Conservation (phyloP, 2,113 vertebrate genomes). For the Poecilia latipinna region DNA sequence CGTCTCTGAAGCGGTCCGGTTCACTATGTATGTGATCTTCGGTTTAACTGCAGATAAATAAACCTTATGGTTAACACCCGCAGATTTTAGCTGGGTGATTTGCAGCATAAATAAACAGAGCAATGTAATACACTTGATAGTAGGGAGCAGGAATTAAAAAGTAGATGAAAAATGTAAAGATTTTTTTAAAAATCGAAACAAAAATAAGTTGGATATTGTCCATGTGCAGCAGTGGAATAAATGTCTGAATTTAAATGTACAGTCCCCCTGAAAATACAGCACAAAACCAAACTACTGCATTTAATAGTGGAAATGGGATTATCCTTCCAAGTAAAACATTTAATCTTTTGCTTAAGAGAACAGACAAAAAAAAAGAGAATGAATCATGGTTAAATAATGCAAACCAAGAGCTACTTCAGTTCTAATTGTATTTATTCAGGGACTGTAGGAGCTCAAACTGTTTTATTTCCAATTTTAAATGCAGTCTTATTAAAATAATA, state of each 20-base stretch:
- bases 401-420: too few species aligned
- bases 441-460: too few species aligned
- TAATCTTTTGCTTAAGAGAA: too few species aligned
- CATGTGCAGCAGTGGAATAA: background rate
- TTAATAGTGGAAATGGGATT: too few species aligned
- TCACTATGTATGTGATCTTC: constrained; percentile 95
- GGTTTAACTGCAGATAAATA: constrained; percentile 86
- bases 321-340: too few species aligned
- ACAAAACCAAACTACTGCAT: too few species aligned
- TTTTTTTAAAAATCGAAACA: constrained; percentile 10
- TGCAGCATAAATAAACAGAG: constrained; percentile 23
- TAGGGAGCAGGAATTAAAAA: constrained; percentile 46
- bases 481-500: too few species aligned
- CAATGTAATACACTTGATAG: constrained; percentile 26
- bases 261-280: constrained; percentile 29
- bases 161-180: constrained; percentile 25
- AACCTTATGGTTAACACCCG: constrained; percentile 24
- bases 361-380: too few species aligned
- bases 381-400: too few species aligned
- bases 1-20: constrained; percentile 92
- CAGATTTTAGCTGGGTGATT: constrained; percentile 32
- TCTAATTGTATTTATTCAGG: too few species aligned
- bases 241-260: constrained; percentile 26
- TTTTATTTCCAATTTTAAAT: too few species aligned
- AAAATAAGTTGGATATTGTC: constrained; percentile 37